Evolutionary conservation across 2,113 vertebrate species (phyloP), one percentile per base, ranked within the genome.

Genomic region (Limanda limanda): DNA sequence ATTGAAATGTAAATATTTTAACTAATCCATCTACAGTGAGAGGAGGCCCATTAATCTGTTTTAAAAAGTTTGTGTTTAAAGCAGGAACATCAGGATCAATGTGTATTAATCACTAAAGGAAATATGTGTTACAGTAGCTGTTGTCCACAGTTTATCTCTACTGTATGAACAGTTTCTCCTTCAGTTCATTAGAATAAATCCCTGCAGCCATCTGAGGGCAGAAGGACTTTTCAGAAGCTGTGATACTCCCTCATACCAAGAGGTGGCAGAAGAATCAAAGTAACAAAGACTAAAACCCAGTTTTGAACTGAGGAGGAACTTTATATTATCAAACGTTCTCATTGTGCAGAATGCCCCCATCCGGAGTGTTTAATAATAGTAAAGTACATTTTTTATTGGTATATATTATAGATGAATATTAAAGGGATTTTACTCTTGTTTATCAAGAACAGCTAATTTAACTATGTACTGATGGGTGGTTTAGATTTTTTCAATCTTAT

Each of bases 211-310:
- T 13, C 35, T 9, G 35, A 10, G 35, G 35, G 35, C 35, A 37
- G 31, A 9, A 40, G 40, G 40, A 42, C 10, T 11, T 40, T 3
- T 25, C 21, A 47, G 62, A 17, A 24, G 21, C 21, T 18, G 42
- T 13, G 3, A 18, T 47, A 5, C 3, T 11, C 21, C 21, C 10
- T 64, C 21, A 64, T 18, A 5, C 42, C 62, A 48, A 64, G 1
- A 5, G 62, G 62, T 64, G 62, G 40, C 40, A 64, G 62, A 14
- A 64, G 9, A 64, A 48, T 25, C 40, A 64, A 47, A 48, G 40
- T 24, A 45, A 64, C 62, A 10, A 42, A 7, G 20, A 63, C 13
- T 20, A 8, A 23, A 23, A 15, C 11, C 23, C 31, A n/a, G 56
- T 57, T 42, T 23, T 5, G 20, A 40, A 1, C 37, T 10, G n/a